Evolutionary conservation across 2,113 vertebrate genomes (phyloP).

Genomic region (Hippolais icterina): DNA sequence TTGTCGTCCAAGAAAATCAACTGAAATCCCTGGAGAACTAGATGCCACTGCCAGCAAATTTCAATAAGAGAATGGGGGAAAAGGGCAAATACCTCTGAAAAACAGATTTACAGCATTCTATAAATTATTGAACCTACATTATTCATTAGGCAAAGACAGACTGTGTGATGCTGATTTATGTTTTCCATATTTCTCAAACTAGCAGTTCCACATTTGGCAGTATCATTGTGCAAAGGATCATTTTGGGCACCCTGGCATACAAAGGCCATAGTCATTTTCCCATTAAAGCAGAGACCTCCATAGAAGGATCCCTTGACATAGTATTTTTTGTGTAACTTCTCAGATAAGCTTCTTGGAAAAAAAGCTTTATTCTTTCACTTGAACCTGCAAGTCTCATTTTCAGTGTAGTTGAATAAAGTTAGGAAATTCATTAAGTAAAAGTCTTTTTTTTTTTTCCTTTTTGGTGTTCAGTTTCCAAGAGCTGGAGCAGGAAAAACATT

Average conservation of each 20-base stretch:
- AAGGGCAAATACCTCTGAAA: neutral
- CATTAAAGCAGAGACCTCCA: neutral
- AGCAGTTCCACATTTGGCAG: neutral
- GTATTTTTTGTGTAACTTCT: neutral
- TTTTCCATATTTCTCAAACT: neutral
- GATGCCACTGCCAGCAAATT: neutral
- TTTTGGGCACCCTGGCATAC: neutral
- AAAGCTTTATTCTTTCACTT: neutral
- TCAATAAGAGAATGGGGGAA: fast-evolving
- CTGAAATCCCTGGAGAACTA: neutral
- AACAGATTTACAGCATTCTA: neutral
- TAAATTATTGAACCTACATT: neutral
- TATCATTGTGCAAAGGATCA: neutral
- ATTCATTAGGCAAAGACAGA: neutral
- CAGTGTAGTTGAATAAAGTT: neutral
- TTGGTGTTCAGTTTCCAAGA: neutral
- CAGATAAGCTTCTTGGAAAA: neutral
- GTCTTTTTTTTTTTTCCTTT: neutral
- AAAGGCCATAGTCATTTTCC: neutral
- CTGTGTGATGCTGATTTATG: neutral
- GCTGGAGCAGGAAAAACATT: neutral
- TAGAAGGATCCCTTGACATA: neutral
- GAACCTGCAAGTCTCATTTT: neutral
- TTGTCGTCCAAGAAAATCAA: neutral
- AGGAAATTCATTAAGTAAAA: neutral